Percentiles rank a stretch among this genome's conserved stretches.
Conservation (phyloP, 2,888 invertebrate genomes). For the Tanytarsus gracilentus region DNA sequence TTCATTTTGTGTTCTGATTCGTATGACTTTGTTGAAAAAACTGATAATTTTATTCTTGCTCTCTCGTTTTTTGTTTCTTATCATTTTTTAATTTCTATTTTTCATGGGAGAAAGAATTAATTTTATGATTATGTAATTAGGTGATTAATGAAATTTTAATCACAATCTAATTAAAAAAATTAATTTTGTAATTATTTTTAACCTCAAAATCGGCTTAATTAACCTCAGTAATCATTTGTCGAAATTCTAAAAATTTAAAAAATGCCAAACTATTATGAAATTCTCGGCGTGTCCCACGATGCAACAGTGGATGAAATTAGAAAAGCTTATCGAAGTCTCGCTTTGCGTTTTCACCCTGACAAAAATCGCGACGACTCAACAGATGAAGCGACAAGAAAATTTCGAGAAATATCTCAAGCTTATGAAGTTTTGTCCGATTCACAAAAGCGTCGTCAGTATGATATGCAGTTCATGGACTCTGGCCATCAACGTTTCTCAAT, state of each 20-base stretch:
- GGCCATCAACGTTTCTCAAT: not conserved
- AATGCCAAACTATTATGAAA: not conserved
- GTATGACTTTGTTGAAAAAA: too few relatives aligned
- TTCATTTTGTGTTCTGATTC: too few relatives aligned
- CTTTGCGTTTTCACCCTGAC: not conserved
- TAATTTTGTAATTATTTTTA: too few relatives aligned
- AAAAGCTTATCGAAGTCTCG: not conserved
- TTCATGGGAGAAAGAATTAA: too few relatives aligned
- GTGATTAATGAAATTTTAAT: too few relatives aligned
- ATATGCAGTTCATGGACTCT: not conserved
- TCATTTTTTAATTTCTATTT: too few relatives aligned
- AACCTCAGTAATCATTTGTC: too few relatives aligned
- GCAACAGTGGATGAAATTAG: not conserved
- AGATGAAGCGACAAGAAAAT: not conserved
- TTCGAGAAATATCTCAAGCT: conserved; percentile 7
- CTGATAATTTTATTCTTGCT: too few relatives aligned
- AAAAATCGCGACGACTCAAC: not conserved
- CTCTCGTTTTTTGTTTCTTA: too few relatives aligned
- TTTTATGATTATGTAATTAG: too few relatives aligned
- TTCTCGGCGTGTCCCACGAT: not conserved
- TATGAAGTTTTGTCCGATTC: conserved; percentile 4
- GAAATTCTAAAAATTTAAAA: not conserved
- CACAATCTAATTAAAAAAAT: too few relatives aligned
- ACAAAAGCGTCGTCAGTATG: not conserved
- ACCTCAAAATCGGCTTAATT: too few relatives aligned